A percentile compares a stretch with the other conserved stretches of the same genome.
Evolutionary conservation across 2,888 invertebrate genomes (phyloP).

Genomic region (Congeria kusceri): DNA sequence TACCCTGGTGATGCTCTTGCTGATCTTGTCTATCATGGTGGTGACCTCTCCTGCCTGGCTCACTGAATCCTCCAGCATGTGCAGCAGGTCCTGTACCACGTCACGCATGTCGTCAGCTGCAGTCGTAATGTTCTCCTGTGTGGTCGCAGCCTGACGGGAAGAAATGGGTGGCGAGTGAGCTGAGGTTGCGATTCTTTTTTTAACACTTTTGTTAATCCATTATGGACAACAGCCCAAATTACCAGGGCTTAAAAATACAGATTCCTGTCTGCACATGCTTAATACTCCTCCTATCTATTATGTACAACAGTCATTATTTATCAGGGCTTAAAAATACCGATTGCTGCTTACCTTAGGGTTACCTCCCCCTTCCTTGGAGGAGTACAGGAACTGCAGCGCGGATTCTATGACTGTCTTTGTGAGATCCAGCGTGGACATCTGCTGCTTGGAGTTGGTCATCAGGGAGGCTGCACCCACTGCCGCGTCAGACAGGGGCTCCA

Average conservation of each 20-base stretch:
- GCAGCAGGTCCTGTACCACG: constrained; percentile 91
- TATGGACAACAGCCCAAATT: no score
- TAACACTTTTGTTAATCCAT: no score
- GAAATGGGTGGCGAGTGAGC: no score
- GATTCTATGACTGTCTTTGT: constrained; percentile 97
- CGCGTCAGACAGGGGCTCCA: constrained; percentile 94
- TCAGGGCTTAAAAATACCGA: no score
- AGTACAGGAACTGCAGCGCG: constrained; percentile 93
- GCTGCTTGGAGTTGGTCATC: constrained; percentile 94
- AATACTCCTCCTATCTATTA: no score
- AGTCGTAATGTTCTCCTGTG: constrained; percentile 94
- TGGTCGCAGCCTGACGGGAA: constrained; percentile 89
- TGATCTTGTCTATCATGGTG: constrained; percentile 94
- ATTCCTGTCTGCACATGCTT: no score
- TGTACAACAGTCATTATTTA: no score
- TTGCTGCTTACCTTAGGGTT: constrained; percentile 93
- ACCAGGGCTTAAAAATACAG: no score
- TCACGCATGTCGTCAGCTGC: constrained; percentile 91
- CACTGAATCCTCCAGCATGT: constrained; percentile 89
- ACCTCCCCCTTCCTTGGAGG: constrained; percentile 95
- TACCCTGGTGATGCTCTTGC: constrained; percentile 91
- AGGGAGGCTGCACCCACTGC: constrained; percentile 92
- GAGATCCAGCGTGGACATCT: constrained; percentile 94
- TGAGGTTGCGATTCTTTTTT: no score
- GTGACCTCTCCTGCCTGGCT: constrained; percentile 96